Evolutionary conservation across 2,797 vertebrate species (phyloP), one percentile per base, ranked within the genome.

Genomic region (Aeoliscus strigatus): DNA sequence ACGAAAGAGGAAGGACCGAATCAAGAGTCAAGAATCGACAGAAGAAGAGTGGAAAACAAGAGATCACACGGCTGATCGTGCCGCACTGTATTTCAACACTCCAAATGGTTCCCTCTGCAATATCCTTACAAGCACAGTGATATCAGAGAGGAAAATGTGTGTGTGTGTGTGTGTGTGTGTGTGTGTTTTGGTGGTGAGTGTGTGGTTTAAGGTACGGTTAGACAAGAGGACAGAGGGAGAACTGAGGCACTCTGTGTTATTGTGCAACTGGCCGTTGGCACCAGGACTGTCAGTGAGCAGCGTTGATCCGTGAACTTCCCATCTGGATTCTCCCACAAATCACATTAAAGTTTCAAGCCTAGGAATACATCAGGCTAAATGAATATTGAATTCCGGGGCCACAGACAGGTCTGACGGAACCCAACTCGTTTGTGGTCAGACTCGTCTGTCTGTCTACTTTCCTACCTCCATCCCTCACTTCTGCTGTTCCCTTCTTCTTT

Each of bases 261-360:
- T 86, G 79, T 88, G 87, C 83, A 87, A 75, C 68, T 61, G 46
- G 81, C 81, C 77, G 63, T 78, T 87, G 86, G 83, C 85, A 84
- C 75, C 65, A 44, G 71, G 77, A 81, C 85, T 81, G 86, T 88
- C 83, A 84, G 84, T 51, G 75, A 86, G 78, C 81, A 58, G 82
- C 85, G 84, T 75, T 83, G 82, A 88, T 87, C 86, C 86, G 81
- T 90, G 87, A 87, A 87, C 85, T 81, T 75, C 68, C 87, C 88
- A 89, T 89, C 87, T 90, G 88, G 86, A 87, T 86, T 86, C 83
- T 76, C 86, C 83, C 83, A 88, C 86, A 89, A 88, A 89, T 88
- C 86, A 88, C 85, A 90, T 90, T 88, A 88, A 87, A 87, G 85
- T 88, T 87, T 86, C 83, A 87, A 72, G 76, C 80, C 77, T 77